Percentiles rank a stretch among this genome's conserved stretches.
Conservation (phyloP, 2,888 invertebrate species). For the Tetramorium bicarinatum region DNA sequence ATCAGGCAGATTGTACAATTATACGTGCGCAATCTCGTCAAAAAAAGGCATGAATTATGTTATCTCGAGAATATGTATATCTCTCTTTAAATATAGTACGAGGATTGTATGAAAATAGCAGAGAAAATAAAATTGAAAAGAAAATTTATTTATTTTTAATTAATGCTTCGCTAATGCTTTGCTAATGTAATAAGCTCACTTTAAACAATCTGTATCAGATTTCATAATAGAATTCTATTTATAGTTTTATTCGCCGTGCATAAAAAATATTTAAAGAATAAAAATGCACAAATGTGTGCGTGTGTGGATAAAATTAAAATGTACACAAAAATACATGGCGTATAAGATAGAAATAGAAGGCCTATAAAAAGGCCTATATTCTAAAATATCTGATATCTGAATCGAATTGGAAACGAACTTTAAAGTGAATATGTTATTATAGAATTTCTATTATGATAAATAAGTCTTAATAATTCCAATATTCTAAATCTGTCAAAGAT, state of each 20-base stretch:
- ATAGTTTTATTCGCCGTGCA: neutral
- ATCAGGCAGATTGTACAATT: neutral
- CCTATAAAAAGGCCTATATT: too few relatives aligned
- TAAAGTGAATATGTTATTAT: too few relatives aligned
- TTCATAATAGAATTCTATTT: too few relatives aligned
- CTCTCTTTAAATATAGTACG: neutral
- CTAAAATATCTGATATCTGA: too few relatives aligned
- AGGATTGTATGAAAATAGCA: neutral
- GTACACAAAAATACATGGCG: too few relatives aligned
- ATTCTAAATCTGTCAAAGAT: too few relatives aligned
- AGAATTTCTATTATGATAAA: too few relatives aligned
- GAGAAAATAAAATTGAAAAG: neutral
- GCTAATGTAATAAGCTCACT: neutral
- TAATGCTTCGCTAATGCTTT: neutral
- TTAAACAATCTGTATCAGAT: neutral
- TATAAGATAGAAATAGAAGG: too few relatives aligned
- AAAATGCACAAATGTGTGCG: neutral
- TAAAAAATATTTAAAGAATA: neutral
- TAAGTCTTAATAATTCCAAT: too few relatives aligned
- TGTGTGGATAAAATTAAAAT: too few relatives aligned
- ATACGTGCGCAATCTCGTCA: neutral
- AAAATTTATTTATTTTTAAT: neutral
- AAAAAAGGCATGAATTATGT: slow-evolving; percentile 10
- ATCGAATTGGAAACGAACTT: too few relatives aligned
- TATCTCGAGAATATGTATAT: neutral